These are phyloP conservation scores for Melanotus villosus DNA, from an alignment of 2,888 invertebrate genomes.

Conservation along the genomic window DNA sequence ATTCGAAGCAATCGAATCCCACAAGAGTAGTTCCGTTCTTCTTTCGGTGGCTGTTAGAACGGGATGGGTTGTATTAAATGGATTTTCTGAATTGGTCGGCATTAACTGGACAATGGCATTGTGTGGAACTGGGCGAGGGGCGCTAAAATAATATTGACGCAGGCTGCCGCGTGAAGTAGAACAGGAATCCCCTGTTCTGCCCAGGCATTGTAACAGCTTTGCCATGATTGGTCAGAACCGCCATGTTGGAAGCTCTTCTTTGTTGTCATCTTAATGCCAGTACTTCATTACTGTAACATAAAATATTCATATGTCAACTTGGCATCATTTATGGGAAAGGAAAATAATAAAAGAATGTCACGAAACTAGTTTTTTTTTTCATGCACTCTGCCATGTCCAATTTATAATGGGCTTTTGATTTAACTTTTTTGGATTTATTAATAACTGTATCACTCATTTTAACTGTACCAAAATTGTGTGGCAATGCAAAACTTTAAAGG, in stretches of 20 bases:
- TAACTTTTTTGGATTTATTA: too few species aligned
- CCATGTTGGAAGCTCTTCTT: slow-evolving; percentile 59
- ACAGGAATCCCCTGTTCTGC: slow-evolving; percentile 57
- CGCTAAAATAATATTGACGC: slow-evolving; percentile 65
- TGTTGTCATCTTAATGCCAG: slow-evolving; percentile 41
- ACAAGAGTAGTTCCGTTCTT: slow-evolving; percentile 8
- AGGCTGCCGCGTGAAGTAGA: slow-evolving; percentile 63
- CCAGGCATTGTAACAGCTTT: slow-evolving; percentile 53
- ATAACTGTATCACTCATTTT: too few species aligned
- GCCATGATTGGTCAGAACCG: slow-evolving; percentile 62
- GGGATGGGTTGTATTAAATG: slow-evolving; percentile 41
- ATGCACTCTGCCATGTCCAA: too few species aligned
- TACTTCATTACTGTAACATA: slow-evolving; percentile 38
- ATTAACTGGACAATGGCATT: slow-evolving; percentile 61
- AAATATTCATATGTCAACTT: slow-evolving; percentile 42
- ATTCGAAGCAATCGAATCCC: slow-evolving; percentile 14
- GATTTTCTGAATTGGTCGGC: slow-evolving; percentile 49
- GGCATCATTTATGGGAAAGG: not conserved
- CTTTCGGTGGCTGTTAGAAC: slow-evolving; percentile 54
- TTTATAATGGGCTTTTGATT: too few species aligned
- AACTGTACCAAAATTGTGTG: too few species aligned
- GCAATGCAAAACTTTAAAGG: too few species aligned
- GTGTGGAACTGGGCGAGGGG: slow-evolving; percentile 54
- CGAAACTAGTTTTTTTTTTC: too few species aligned
- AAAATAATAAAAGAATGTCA: too few species aligned